Evolutionary conservation across 1,140 invertebrate species (phyloP), one percentile per base, ranked within the genome.

Genomic region (Plutomurus gul): DNA sequence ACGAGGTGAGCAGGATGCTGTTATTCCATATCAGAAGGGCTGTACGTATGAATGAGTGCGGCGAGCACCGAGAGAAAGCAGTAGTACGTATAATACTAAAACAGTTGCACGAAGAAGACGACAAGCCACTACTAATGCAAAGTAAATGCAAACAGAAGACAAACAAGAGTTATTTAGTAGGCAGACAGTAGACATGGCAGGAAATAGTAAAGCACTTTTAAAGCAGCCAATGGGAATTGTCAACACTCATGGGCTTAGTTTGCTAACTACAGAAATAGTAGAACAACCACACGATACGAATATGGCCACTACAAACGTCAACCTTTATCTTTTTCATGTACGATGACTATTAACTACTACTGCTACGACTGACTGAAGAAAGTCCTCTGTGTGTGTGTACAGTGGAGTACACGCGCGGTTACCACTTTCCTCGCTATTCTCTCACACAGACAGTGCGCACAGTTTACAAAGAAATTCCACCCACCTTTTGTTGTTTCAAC

Each of bases 121-220:
- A 65, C n/a, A n/a, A n/a, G n/a, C n/a, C n/a, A n/a, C n/a, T n/a
- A n/a, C n/a, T n/a, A n/a, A n/a, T n/a, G 36, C 56, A 65, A 65
- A 65, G 56, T 65, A 33, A 65, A 65, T 60, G 27, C 56, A 65
- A 30, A 65, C 13, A 16, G 56, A 65, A 65, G 27, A 65, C 30
- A 65, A 33, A 65, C 56, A 65, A 65, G 56, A 65, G 56, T 65
- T 65, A 65, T 65, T 65, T 65, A 65, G 56, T 30, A 65, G 27
- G 27, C 16, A 30, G 51, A 22, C 47, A 51, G 47, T 22, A 51
- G 11, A 22, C 20, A 22, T 51, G 56, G 27, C 30, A 65, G 25
- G 30, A 65, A 7, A 25, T 33, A 65, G 39, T n/a, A 65, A 65
- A 65, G 27, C 27, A 65, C 56, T 33, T 65, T 65, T 65, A 65